A percentile compares a stretch with the other conserved stretches of the same genome.
Evolutionary conservation across 2,113 vertebrate species (phyloP).

Genomic region (Zingel zingel): DNA sequence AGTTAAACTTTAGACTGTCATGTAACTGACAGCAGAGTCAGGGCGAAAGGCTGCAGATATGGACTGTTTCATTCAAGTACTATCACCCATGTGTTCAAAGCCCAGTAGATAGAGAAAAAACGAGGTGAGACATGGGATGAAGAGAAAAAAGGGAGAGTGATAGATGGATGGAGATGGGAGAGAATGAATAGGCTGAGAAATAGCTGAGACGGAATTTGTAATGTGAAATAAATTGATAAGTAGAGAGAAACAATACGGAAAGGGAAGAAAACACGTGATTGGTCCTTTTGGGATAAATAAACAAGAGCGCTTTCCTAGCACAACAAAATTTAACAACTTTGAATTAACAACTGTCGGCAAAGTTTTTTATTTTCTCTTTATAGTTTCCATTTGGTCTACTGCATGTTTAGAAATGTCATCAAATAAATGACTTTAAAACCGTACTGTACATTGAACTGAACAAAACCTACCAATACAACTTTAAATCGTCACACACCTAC

Average conservation of each 20-base stretch:
- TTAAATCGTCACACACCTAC: neutral
- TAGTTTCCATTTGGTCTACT: neutral
- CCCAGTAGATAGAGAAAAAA: neutral
- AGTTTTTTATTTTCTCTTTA: neutral
- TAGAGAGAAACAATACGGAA: neutral
- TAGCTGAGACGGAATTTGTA: neutral
- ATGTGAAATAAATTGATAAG: neutral
- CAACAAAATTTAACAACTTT: neutral
- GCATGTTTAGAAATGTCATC: neutral
- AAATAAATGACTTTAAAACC: neutral
- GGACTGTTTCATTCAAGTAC: neutral
- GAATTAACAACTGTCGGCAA: neutral
- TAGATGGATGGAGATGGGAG: neutral
- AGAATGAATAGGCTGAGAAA: neutral
- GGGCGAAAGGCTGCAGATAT: neutral
- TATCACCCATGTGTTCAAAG: neutral
- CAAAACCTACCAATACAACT: neutral
- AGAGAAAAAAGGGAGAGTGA: neutral
- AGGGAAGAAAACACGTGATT: neutral
- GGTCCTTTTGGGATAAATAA: neutral
- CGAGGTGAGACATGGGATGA: neutral
- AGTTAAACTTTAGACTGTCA: conserved; percentile 22
- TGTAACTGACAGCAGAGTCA: neutral
- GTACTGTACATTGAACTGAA: neutral
- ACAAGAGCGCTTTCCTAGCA: neutral